Conservation (phyloP, 1,140 invertebrate genomes). For the Aphelenchoides fujianensis region DNA sequence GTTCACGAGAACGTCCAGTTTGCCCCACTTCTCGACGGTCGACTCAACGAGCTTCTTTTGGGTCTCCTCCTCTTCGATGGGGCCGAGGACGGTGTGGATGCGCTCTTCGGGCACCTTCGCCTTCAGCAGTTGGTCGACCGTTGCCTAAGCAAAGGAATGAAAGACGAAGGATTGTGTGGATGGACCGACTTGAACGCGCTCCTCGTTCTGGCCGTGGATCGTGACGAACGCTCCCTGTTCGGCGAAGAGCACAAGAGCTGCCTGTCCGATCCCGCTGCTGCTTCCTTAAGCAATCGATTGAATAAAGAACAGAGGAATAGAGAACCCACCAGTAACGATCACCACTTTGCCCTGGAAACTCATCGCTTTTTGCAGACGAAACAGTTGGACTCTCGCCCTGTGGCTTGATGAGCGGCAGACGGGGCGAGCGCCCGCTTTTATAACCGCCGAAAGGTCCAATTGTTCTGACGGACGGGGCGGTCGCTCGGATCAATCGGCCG, state of each 20-base stretch:
- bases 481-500: too few relatives aligned
- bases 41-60: constrained; percentile 13
- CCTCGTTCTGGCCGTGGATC: constrained; percentile 15
- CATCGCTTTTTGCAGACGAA: background rate
- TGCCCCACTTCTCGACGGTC: constrained; percentile 19
- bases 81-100: background rate
- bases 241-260: constrained; percentile 17
- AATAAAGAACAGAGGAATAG: background rate
- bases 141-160: background rate
- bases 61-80: constrained; percentile 19
- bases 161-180: background rate
- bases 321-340: background rate
- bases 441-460: too few relatives aligned
- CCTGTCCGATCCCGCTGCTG: constrained; percentile 29
- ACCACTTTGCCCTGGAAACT: background rate
- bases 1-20: constrained; percentile 22
- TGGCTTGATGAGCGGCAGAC: too few relatives aligned
- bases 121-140: background rate
- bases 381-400: too few relatives aligned
- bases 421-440: too few relatives aligned
- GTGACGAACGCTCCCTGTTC: constrained; percentile 28
- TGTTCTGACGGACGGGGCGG: too few relatives aligned
- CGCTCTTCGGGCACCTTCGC: background rate
- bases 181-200: constrained; percentile 20
- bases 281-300: constrained; percentile 1